These are phyloP conservation scores for Tragelaphus strepsiceros DNA, from an alignment of 2,113 vertebrate genomes.

Conservation along the genomic window DNA sequence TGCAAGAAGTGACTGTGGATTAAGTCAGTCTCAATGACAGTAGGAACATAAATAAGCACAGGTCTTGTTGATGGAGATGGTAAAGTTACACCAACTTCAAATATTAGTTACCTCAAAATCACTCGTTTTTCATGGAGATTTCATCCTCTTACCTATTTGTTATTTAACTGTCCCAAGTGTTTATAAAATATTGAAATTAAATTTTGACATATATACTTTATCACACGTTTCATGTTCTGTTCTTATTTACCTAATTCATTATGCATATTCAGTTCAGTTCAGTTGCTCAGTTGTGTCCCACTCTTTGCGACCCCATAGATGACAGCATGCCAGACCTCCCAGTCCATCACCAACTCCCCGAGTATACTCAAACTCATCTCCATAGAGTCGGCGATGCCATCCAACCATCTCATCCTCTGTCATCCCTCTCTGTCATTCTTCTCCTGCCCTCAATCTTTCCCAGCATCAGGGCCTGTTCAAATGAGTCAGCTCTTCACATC, in stretches of 20 bases:
- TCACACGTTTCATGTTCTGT: neutral
- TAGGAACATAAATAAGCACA: neutral
- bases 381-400: neutral
- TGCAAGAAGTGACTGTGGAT: rapidly evolving
- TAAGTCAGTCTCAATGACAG: neutral
- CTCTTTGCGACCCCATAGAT: neutral
- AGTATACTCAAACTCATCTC: neutral
- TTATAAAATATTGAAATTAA: neutral
- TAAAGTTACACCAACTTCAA: rapidly evolving
- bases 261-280: neutral
- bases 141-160: neutral
- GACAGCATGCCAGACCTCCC: neutral
- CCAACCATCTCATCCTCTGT: neutral
- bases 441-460: neutral
- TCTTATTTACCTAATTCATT: neutral
- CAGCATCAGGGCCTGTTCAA: neutral
- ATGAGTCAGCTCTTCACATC: neutral
- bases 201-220: neutral
- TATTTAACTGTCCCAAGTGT: too few species aligned
- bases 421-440: neutral
- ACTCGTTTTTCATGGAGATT: neutral
- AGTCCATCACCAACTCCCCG: rapidly evolving
- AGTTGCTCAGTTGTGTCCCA: neutral
- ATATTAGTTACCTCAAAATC: neutral
- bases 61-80: neutral